Percentiles rank a stretch among this genome's conserved stretches.
Conservation (phyloP, 1,140 invertebrate species). For the Teleopsis dalmanni region DNA sequence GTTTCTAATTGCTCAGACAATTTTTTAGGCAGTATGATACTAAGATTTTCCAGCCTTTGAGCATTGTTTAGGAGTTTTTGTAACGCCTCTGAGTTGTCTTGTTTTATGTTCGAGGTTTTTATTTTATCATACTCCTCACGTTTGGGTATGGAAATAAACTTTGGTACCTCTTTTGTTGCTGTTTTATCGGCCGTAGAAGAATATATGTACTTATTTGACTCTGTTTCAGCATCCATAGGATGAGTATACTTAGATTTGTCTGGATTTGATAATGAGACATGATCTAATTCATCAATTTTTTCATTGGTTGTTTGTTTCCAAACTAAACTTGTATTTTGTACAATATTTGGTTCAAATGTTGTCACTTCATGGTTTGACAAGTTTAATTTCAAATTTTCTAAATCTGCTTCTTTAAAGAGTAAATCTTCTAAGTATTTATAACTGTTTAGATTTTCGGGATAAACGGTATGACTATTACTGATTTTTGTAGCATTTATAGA, state of each 20-base stretch:
- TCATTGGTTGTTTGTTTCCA: slow-evolving; percentile 23
- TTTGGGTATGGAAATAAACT: slow-evolving; percentile 10
- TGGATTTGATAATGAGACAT: slow-evolving; percentile 26
- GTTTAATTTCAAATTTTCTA: slow-evolving; percentile 22
- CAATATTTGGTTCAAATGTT: background rate
- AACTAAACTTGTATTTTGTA: background rate
- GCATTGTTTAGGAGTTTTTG: slow-evolving; percentile 39
- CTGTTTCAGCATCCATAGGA: slow-evolving; percentile 27
- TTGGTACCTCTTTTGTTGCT: slow-evolving; percentile 11
- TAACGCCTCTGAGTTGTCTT: slow-evolving; percentile 25
- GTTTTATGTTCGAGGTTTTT: slow-evolving; percentile 9
- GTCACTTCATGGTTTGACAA: slow-evolving; percentile 20
- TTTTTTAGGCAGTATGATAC: slow-evolving; percentile 41
- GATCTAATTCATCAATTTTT: slow-evolving; percentile 30
- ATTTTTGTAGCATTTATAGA: slow-evolving; percentile 28
- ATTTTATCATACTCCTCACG: slow-evolving; percentile 1
- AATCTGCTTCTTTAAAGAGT: background rate
- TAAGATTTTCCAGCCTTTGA: slow-evolving; percentile 42
- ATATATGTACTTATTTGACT: slow-evolving; percentile 32
- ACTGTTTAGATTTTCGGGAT: slow-evolving; percentile 17
- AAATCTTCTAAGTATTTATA: slow-evolving; percentile 9
- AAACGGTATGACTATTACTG: slow-evolving; percentile 29
- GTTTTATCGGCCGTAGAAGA: slow-evolving; percentile 32
- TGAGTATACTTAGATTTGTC: slow-evolving; percentile 6
- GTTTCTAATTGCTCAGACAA: slow-evolving; percentile 31